Evolutionary conservation across 2,797 vertebrate genomes (phyloP).

Genomic region (Sphenodon punctatus): DNA sequence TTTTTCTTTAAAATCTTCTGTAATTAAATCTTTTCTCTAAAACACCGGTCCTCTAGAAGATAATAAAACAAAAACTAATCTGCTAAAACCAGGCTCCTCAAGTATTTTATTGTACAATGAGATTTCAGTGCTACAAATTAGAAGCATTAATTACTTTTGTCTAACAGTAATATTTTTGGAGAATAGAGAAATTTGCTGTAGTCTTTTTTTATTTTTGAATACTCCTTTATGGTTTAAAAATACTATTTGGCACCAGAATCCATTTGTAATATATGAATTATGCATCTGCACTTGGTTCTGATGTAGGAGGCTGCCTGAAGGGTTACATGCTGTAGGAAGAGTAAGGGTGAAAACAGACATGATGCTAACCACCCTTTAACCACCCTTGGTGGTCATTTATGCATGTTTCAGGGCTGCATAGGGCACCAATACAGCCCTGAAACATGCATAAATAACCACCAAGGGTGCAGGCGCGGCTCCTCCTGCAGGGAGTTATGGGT

Average conservation of each 20-base stretch:
- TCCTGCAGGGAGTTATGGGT: no score
- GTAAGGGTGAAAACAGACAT: no score
- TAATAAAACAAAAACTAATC: not conserved
- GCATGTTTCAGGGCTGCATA: no score
- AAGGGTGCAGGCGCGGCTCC: no score
- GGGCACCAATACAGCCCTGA: no score
- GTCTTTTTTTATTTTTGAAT: not conserved
- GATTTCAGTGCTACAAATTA: not conserved
- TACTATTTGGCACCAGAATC: not conserved
- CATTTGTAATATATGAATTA: slow-evolving; percentile 3
- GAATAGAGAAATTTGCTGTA: not conserved
- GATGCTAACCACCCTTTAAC: no score
- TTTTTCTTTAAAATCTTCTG: not conserved
- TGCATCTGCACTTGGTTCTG: not conserved
- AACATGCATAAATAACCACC: no score
- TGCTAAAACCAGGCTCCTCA: not conserved
- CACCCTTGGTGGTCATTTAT: no score
- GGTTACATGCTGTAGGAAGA: not conserved
- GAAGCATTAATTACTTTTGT: not conserved
- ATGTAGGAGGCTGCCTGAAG: not conserved
- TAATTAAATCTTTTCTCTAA: not conserved
- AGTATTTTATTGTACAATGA: not conserved
- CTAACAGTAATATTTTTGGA: not conserved
- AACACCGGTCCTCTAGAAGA: not conserved
- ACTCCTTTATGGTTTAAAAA: not conserved